Percentiles rank a stretch among this genome's conserved stretches.
Evolutionary conservation across 2,888 invertebrate species (phyloP).

Genomic region (Anoplius nigerrimus): DNA sequence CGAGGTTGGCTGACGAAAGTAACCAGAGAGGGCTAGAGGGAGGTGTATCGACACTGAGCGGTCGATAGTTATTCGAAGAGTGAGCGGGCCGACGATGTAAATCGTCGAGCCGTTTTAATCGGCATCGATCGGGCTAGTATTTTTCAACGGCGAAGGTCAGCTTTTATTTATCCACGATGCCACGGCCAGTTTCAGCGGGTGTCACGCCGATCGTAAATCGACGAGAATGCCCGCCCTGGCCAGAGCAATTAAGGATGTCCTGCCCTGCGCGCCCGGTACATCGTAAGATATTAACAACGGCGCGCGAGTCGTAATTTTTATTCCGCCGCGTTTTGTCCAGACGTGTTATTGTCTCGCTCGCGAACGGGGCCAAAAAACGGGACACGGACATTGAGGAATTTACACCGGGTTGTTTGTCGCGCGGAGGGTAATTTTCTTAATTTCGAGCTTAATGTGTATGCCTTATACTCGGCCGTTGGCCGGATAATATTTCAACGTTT

Average conservation of each 20-base stretch:
- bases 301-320: constrained; percentile 51
- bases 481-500: constrained; percentile 58
- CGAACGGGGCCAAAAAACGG: constrained; percentile 1
- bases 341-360: constrained; percentile 48
- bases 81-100: neutral
- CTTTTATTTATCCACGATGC: constrained; percentile 36
- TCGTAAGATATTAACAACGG: constrained; percentile 57
- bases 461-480: constrained; percentile 17
- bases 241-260: constrained; percentile 51
- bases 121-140: no score
- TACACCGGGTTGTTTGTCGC: constrained; percentile 40
- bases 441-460: constrained; percentile 52
- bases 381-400: constrained; percentile 43
- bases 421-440: constrained; percentile 61
- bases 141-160: no score
- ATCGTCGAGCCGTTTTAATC: no score
- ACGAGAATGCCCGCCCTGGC: constrained; percentile 12
- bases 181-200: constrained; percentile 17
- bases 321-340: constrained; percentile 49
- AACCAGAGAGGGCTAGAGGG: no score
- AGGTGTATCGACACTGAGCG: no score
- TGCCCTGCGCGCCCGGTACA: constrained; percentile 28
- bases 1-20: neutral
- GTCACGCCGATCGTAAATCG: constrained; percentile 51
- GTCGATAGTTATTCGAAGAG: no score